These are phyloP conservation scores for Neodiprion lecontei DNA, from an alignment of 1,140 invertebrate genomes.

Conservation along the genomic window DNA sequence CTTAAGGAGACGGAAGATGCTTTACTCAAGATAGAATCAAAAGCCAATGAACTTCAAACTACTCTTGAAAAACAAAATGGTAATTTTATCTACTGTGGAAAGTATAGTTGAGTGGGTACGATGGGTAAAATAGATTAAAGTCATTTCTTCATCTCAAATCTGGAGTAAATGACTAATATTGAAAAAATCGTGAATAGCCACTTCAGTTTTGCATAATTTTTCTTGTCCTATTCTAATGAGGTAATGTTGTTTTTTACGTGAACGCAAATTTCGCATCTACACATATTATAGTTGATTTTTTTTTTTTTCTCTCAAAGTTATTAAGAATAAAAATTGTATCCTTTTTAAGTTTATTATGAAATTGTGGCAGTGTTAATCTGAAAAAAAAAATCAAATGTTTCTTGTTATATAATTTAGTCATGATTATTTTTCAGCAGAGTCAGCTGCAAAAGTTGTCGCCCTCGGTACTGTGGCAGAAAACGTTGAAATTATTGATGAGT, in stretches of 20 bases:
- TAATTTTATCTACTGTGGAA: conserved; percentile 1
- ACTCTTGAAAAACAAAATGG: conserved; percentile 33
- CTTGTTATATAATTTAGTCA: conserved; percentile 1
- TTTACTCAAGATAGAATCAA: conserved; percentile 55
- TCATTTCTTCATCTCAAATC: too few species aligned
- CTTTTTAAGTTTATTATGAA: conserved; percentile 13
- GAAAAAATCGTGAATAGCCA: too few species aligned
- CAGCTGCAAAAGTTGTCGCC: conserved; percentile 21
- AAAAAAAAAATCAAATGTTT: conserved; percentile 11
- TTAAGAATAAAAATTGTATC: background rate
- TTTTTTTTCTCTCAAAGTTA: conserved; percentile 10
- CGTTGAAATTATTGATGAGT: conserved; percentile 37
- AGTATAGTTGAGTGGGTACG: background rate
- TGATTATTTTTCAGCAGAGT: conserved; percentile 14
- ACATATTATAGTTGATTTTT: background rate
- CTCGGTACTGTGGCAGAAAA: conserved; percentile 39
- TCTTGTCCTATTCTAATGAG: too few species aligned
- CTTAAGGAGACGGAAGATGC: conserved; percentile 59
- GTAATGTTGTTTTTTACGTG: too few species aligned
- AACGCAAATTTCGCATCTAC: too few species aligned
- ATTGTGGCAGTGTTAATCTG: background rate
- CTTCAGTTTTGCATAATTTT: too few species aligned
- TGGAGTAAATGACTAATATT: too few species aligned
- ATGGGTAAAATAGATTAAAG: too few species aligned
- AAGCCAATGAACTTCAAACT: conserved; percentile 38